These are phyloP conservation scores for Silurus lanzhouensis DNA, from an alignment of 2,797 vertebrate species.

Conservation along the genomic window DNA sequence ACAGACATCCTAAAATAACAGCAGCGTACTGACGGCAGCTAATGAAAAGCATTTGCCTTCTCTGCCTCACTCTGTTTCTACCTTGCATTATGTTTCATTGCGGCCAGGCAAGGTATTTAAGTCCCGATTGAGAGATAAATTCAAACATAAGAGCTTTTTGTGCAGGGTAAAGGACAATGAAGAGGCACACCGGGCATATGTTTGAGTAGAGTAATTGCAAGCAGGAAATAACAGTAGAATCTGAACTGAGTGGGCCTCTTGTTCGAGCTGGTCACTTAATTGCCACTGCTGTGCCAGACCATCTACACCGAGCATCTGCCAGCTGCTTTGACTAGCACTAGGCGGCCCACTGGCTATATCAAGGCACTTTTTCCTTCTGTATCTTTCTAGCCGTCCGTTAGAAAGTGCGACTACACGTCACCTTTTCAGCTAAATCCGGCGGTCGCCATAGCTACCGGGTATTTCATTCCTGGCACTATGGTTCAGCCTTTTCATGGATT, in stretches of 20 bases:
- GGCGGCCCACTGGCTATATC: conserved; percentile 16
- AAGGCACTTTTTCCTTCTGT: neutral
- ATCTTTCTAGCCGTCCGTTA: conserved; percentile 9
- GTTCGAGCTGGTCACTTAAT: conserved; percentile 1
- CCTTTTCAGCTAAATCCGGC: conserved; percentile 46
- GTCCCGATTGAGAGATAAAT: neutral
- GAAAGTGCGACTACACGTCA: conserved; percentile 37
- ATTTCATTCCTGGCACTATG: conserved; percentile 46
- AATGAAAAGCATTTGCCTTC: conserved; percentile 18
- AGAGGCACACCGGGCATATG: neutral
- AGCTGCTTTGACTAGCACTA: conserved; percentile 30
- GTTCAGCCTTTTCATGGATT: conserved; percentile 35
- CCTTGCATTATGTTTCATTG: neutral
- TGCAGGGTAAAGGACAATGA: conserved; percentile 14
- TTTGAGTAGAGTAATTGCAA: neutral
- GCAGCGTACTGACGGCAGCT: conserved; percentile 38
- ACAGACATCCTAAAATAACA: conserved; percentile 54
- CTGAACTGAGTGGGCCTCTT: neutral
- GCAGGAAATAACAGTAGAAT: neutral
- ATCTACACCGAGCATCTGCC: conserved; percentile 20
- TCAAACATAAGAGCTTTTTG: neutral
- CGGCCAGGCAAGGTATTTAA: neutral
- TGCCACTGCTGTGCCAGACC: conserved; percentile 14
- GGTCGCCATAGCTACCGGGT: conserved; percentile 50
- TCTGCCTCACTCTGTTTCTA: neutral